Evolutionary conservation across 1,140 invertebrate genomes (phyloP).

Genomic region (Coptotermes formosanus): DNA sequence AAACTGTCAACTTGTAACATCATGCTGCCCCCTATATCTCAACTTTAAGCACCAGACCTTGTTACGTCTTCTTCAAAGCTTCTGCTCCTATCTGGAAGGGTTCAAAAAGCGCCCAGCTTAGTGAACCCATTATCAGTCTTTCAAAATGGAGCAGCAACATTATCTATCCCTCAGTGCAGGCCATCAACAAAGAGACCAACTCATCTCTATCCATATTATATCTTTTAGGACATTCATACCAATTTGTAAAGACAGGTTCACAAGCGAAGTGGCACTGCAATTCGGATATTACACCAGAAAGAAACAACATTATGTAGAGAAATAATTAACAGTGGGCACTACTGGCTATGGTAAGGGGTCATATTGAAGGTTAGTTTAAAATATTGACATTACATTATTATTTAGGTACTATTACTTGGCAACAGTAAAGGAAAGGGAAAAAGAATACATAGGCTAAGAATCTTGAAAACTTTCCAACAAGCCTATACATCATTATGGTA

Average conservation of each 20-base stretch:
- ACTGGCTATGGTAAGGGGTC: background rate
- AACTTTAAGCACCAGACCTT: background rate
- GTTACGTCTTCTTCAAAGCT: background rate
- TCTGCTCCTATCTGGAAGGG: background rate
- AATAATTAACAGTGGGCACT: background rate
- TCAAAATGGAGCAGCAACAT: background rate
- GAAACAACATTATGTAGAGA: conserved; percentile 5
- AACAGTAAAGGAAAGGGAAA: conserved; percentile 3
- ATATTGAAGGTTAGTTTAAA: conserved; percentile 21
- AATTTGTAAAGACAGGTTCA: background rate
- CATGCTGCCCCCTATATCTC: background rate
- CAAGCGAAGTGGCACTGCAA: background rate
- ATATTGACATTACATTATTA: conserved; percentile 14
- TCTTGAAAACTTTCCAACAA: conserved; percentile 29
- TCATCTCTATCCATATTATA: background rate
- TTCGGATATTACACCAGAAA: background rate
- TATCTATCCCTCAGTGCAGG: background rate
- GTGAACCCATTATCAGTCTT: background rate
- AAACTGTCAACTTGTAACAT: conserved; percentile 14
- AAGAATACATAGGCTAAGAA: conserved; percentile 26
- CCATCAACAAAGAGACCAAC: background rate
- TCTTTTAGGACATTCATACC: background rate
- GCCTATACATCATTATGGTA: conserved; percentile 22
- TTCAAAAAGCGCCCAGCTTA: background rate
- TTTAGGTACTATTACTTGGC: background rate